phyloP scores from a whole-genome alignment of 2,797 vertebrate species.

The Lithobates pipiens region DNA sequence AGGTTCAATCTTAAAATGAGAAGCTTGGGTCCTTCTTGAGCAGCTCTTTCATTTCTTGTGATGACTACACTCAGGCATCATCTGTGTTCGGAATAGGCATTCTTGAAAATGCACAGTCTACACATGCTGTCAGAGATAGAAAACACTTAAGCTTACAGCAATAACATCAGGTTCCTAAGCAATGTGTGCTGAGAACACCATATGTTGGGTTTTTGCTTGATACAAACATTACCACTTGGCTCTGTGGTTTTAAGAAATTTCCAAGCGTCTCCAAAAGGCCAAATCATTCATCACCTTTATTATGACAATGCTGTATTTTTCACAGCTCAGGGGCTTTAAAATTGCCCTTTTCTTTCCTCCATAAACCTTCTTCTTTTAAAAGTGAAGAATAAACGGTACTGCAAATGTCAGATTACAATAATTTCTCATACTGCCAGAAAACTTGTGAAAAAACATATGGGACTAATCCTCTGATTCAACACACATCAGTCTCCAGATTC shows the following conservation, averaged over 20 bases:
- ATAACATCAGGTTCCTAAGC: constrained; percentile 31
- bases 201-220: constrained; percentile 18
- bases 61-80: neutral
- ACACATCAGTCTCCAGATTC: neutral
- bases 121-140: neutral
- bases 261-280: constrained; percentile 5
- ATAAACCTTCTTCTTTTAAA: constrained; percentile 8
- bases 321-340: constrained; percentile 23
- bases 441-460: neutral
- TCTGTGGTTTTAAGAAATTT: constrained; percentile 33
- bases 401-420: constrained; percentile 33
- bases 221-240: constrained; percentile 52
- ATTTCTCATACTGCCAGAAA: constrained; percentile 32
- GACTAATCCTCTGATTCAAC: neutral
- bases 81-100: neutral
- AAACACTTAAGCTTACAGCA: constrained; percentile 27
- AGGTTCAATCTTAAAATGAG: too few relatives aligned
- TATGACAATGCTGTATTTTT: constrained; percentile 56
- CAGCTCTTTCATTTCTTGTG: neutral
- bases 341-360: constrained; percentile 17
- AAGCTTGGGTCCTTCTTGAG: neutral
- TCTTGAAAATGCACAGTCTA: constrained; percentile 8
- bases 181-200: constrained; percentile 20
- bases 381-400: constrained; percentile 12
- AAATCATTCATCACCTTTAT: constrained; percentile 65